Evolutionary conservation across 2,888 invertebrate species (phyloP).

Genomic region (Dorcus hopei): DNA sequence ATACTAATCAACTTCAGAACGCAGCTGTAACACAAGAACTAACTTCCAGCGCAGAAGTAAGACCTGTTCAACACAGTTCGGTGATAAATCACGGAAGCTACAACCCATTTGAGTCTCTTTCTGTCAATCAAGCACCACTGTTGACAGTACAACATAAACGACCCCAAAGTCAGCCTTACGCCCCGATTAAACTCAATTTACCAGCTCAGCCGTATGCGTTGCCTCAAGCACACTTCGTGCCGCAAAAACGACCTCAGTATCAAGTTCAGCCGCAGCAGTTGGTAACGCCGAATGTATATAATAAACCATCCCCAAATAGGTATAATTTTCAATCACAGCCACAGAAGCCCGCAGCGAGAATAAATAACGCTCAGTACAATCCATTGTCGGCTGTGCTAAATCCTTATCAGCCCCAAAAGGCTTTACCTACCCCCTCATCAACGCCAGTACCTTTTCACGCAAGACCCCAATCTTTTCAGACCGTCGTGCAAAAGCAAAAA

Average conservation of each 20-base stretch:
- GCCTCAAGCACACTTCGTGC: not conserved
- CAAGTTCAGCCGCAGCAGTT: too few relatives aligned
- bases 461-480: not conserved
- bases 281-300: too few relatives aligned
- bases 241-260: not conserved
- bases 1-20: too few relatives aligned
- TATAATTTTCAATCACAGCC: too few relatives aligned
- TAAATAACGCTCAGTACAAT: too few relatives aligned
- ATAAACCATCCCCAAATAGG: too few relatives aligned
- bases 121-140: not conserved
- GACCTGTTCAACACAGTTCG: constrained; percentile 24
- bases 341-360: too few relatives aligned
- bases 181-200: not conserved
- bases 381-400: not conserved
- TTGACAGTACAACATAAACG: too few relatives aligned
- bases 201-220: not conserved
- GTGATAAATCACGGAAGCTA: constrained; percentile 22
- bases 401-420: not conserved
- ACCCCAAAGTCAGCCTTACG: not conserved
- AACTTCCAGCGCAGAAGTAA: constrained; percentile 8
- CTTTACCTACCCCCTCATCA: not conserved
- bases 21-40: not conserved
- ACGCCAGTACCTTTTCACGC: not conserved
- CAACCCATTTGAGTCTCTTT: not conserved
- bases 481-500: too few relatives aligned